Evolutionary conservation across 2,888 invertebrate species (phyloP), one percentile per base, ranked within the genome.

Genomic region (Lasioglossum marginatum): DNA sequence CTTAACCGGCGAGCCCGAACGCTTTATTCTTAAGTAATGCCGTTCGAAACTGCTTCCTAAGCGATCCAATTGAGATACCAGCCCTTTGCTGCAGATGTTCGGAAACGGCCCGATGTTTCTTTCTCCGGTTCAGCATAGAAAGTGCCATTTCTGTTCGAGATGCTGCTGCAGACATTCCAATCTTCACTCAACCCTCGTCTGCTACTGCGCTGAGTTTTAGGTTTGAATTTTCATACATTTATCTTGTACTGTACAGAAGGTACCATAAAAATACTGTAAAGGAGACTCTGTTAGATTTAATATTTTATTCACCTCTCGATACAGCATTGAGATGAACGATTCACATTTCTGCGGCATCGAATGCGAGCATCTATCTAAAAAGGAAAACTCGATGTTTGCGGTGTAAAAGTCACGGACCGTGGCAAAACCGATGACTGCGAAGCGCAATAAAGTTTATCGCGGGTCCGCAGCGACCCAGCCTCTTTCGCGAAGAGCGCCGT

Each of bases 1-100:
- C 66, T 73, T 81, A 87, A 79, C 75, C 63, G 63, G 19, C 31
- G 45, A 34, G 66, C 34, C 34, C 23, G 68, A 23, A 19, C 37
- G 37, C 34, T 23, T 68, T 68, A 37, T 37, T 68, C 31, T 66
- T 34, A 66, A 34, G 37, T 19, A 68, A 68, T 37, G 34, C 27
- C 37, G 27, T 27, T n/a, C 34, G 45, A 73, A 63, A 43, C 27
- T 6, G 72, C 43, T 70, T 37, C n/a, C 12, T 40, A 37, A 70
- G 70, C 70, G 70, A 70, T 40, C 37, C 37, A 40, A 37, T 37
- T 8, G 23, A 40, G 70, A n/a, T 70, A 37, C 31, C 34, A 34
- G 16, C 4, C 60, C 14, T 66, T 6, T 3, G 34, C 66, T 4
- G 60, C 14, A 14, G 27, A 63, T 16, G 52, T 23, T 52, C 52